Conservation (phyloP, 2,888 invertebrate genomes). For the Drosophila meridiana region DNA sequence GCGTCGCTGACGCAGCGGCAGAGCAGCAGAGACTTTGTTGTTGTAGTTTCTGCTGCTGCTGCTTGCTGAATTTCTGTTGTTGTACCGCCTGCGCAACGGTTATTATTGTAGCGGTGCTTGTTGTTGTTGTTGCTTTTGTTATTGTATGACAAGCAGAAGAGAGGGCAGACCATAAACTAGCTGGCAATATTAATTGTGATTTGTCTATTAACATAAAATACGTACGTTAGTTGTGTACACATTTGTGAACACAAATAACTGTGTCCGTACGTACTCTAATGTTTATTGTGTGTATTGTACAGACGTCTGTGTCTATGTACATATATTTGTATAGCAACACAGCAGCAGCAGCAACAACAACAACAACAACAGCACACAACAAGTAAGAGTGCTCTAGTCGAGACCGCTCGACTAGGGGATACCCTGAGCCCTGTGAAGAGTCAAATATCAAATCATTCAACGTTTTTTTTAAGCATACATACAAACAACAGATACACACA, state of each 20-base stretch:
- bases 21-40: slow-evolving; percentile 39
- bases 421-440: too few species aligned
- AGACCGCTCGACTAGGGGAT: too few species aligned
- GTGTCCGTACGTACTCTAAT: slow-evolving; percentile 8
- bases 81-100: slow-evolving; percentile 57
- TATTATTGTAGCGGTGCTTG: slow-evolving; percentile 23
- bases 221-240: slow-evolving; percentile 4
- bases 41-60: slow-evolving; percentile 43
- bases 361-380: slow-evolving; percentile 50
- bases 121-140: slow-evolving; percentile 32
- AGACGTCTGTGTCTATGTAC: slow-evolving; percentile 18
- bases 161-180: slow-evolving; percentile 63
- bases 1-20: slow-evolving; percentile 57
- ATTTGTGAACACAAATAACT: slow-evolving; percentile 3
- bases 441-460: too few species aligned
- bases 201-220: slow-evolving; percentile 78
- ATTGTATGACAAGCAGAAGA: slow-evolving; percentile 20
- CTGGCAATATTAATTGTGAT: slow-evolving; percentile 74
- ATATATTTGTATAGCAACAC: slow-evolving; percentile 58
- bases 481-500: too few species aligned
- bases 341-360: slow-evolving; percentile 13
- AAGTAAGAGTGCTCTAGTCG: too few species aligned
- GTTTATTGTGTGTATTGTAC: slow-evolving; percentile 12
- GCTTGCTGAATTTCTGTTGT: slow-evolving; percentile 42
- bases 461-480: too few species aligned